Evolutionary conservation across 2,888 invertebrate genomes (phyloP).

Genomic region (Hyposoter dolosus): DNA sequence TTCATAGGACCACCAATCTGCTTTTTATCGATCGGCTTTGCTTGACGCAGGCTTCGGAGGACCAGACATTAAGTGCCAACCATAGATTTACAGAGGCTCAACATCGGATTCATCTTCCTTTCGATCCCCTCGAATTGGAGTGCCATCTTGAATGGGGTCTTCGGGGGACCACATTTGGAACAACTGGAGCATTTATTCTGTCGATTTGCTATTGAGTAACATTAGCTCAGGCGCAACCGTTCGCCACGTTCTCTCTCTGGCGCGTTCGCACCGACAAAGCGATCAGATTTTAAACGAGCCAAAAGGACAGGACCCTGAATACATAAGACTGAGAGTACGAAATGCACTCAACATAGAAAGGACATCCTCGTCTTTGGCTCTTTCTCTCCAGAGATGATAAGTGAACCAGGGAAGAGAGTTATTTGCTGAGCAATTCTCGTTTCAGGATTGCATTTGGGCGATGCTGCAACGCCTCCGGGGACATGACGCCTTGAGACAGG

Average conservation of each 20-base stretch:
- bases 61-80: not conserved
- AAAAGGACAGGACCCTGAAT: conserved; percentile 28
- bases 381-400: conserved; percentile 52
- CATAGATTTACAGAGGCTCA: not conserved
- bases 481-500: conserved; percentile 1
- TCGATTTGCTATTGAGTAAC: conserved; percentile 15
- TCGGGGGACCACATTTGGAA: conserved; percentile 48
- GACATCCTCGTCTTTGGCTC: not conserved
- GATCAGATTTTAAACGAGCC: conserved; percentile 24
- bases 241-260: not conserved
- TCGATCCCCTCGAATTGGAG: not conserved
- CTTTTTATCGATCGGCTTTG: not conserved
- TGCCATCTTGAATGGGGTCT: conserved; percentile 48
- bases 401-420: conserved; percentile 69
- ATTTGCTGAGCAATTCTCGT: conserved; percentile 76
- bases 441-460: conserved; percentile 73
- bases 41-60: not conserved
- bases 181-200: not conserved
- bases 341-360: conserved; percentile 17
- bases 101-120: not conserved
- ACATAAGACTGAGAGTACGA: conserved; percentile 8
- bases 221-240: conserved; percentile 30
- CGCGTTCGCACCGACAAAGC: conserved; percentile 50
- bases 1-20: not conserved
- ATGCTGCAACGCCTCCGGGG: conserved; percentile 49